Conservation (phyloP, 2,797 vertebrate genomes). For the Cyclura pinguis region DNA sequence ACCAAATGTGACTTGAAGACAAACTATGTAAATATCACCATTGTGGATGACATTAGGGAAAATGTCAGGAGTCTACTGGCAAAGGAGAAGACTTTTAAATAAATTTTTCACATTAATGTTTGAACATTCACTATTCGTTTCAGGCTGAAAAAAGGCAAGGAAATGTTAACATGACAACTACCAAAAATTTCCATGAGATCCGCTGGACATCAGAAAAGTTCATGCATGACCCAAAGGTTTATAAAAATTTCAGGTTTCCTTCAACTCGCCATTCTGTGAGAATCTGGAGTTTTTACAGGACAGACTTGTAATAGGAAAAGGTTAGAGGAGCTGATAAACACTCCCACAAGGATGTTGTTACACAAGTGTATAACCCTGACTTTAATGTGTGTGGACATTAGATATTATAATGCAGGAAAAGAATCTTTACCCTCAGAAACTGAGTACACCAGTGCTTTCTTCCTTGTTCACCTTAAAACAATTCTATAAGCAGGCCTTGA, state of each 20-base stretch:
- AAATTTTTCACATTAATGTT: constrained; percentile 18
- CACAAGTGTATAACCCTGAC: constrained; percentile 27
- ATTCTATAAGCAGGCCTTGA: not conserved
- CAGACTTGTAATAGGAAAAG: constrained; percentile 52
- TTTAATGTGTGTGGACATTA: constrained; percentile 44
- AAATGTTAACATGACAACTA: constrained; percentile 14
- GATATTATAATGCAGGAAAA: not conserved
- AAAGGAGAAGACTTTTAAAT: not conserved
- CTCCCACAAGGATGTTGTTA: not conserved
- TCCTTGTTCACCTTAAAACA: not conserved
- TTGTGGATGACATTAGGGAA: constrained; percentile 41
- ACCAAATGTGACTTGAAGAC: constrained; percentile 1
- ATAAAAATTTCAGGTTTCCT: constrained; percentile 12
- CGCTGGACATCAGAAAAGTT: constrained; percentile 56
- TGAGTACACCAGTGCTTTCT: not conserved
- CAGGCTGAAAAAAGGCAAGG: constrained; percentile 14
- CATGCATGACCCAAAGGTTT: constrained; percentile 56
- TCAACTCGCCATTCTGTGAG: constrained; percentile 43
- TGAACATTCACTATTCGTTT: constrained; percentile 24
- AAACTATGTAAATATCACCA: not conserved
- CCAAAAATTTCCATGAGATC: constrained; percentile 20
- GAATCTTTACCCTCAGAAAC: constrained; percentile 11
- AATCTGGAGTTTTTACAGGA: constrained; percentile 35
- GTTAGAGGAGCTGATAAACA: constrained; percentile 44
- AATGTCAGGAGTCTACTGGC: constrained; percentile 45